phyloP scores from a whole-genome alignment of 2,797 vertebrate genomes.

The Pangasius larnaudii region DNA sequence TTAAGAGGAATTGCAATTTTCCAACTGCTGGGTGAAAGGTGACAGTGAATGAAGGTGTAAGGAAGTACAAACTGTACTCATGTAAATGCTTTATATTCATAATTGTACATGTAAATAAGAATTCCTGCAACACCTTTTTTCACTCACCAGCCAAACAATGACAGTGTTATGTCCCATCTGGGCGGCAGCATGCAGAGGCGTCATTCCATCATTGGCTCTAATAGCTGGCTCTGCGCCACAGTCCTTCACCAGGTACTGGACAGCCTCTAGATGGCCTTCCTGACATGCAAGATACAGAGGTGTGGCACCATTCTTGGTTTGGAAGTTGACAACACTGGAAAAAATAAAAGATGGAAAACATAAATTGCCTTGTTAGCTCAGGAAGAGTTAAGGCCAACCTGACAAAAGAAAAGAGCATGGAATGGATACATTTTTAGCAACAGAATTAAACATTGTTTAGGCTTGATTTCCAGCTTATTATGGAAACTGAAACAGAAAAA shows the following conservation, averaged over 20 bases:
- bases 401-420: neutral
- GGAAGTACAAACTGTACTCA: slow-evolving; percentile 6
- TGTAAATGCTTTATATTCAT: neutral
- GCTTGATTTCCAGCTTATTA: neutral
- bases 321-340: slow-evolving; percentile 85
- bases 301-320: slow-evolving; percentile 98
- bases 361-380: neutral
- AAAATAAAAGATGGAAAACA: slow-evolving; percentile 53
- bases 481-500: neutral
- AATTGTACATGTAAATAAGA: neutral
- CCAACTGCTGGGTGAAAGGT: neutral
- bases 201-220: slow-evolving; percentile 93
- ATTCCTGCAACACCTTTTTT: neutral
- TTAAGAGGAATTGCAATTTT: neutral
- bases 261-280: slow-evolving; percentile 94
- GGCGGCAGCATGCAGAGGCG: slow-evolving; percentile 90
- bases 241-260: slow-evolving; percentile 93
- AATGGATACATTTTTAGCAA: neutral
- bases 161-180: slow-evolving; percentile 97
- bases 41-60: neutral
- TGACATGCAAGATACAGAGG: slow-evolving; percentile 98
- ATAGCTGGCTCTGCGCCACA: slow-evolving; percentile 87
- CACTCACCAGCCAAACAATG: slow-evolving; percentile 94
- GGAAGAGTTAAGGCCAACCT: neutral
- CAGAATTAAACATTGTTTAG: neutral